phyloP scores from a whole-genome alignment of 1,140 invertebrate genomes.

The Drosophila varians region DNA sequence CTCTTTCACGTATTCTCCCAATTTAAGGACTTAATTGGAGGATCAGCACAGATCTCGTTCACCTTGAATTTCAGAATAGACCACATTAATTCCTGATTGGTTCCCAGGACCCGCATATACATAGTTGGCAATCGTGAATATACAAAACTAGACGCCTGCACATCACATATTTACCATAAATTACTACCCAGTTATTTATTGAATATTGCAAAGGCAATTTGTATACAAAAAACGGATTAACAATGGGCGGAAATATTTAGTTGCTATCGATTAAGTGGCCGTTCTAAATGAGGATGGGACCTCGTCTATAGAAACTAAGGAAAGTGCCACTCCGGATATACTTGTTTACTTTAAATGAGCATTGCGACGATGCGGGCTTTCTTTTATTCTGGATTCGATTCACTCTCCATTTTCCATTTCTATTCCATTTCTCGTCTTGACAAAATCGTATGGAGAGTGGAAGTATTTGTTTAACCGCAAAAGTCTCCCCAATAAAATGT shows the following conservation, averaged over 20 bases:
- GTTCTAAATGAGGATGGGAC: conserved; percentile 9
- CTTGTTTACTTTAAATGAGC: conserved; percentile 50
- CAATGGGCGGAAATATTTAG: conserved; percentile 76
- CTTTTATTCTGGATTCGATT: conserved; percentile 5
- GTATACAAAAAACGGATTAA: conserved; percentile 61
- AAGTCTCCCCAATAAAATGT: conserved; percentile 19
- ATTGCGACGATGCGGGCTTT: conserved; percentile 26
- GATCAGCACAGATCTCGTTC: background rate
- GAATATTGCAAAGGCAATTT: conserved; percentile 19
- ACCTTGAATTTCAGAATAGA: background rate
- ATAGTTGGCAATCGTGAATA: background rate
- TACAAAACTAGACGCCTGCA: background rate
- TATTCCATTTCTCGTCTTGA: conserved; percentile 1
- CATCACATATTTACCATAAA: conserved; percentile 50
- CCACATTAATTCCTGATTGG: too few relatives aligned
- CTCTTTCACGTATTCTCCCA: conserved; percentile 17
- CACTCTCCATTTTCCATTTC: conserved; percentile 4
- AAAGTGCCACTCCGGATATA: conserved; percentile 57
- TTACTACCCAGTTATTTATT: conserved; percentile 46
- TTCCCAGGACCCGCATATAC: background rate
- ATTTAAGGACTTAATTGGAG: conserved; percentile 40
- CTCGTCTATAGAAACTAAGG: background rate
- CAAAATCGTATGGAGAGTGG: conserved; percentile 6
- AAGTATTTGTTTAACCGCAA: conserved; percentile 21
- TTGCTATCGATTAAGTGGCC: conserved; percentile 50